A percentile compares a stretch with the other conserved stretches of the same genome.
Conservation (phyloP, 2,113 vertebrate genomes). For the Macrotis lagotis region DNA sequence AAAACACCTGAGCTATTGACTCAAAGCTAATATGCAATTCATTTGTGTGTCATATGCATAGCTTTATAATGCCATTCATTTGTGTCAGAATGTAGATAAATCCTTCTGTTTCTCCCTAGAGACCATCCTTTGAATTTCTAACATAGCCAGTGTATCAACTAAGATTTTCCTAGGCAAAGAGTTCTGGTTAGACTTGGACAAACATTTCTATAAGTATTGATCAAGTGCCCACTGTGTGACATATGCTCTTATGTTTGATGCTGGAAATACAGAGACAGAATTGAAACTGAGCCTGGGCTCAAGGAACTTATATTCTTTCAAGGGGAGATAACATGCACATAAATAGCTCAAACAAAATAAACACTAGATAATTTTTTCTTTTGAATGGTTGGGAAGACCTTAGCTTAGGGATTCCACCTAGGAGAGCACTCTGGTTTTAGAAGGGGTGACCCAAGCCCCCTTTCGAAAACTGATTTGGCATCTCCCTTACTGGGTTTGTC, state of each 20-base stretch:
- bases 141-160: background rate
- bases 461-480: background rate
- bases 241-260: background rate
- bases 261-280: background rate
- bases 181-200: background rate
- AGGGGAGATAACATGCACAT: background rate
- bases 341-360: background rate
- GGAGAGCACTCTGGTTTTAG: background rate
- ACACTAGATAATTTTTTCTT: background rate
- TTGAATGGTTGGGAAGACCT: background rate
- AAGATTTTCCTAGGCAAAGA: background rate
- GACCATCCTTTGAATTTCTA: background rate
- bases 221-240: background rate
- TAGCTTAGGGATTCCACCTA: background rate
- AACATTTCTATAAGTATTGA: background rate
- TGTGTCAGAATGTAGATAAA: slow-evolving; percentile 19
- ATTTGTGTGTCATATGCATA: background rate
- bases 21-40: background rate
- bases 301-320: background rate
- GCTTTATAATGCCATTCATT: background rate
- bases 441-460: background rate
- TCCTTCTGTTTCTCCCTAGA: background rate
- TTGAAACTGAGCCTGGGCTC: background rate
- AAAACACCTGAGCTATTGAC: background rate
- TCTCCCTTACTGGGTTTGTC: background rate